Conservation (phyloP, 1,140 invertebrate species). For the Bursaphelenchus mucronatus region DNA sequence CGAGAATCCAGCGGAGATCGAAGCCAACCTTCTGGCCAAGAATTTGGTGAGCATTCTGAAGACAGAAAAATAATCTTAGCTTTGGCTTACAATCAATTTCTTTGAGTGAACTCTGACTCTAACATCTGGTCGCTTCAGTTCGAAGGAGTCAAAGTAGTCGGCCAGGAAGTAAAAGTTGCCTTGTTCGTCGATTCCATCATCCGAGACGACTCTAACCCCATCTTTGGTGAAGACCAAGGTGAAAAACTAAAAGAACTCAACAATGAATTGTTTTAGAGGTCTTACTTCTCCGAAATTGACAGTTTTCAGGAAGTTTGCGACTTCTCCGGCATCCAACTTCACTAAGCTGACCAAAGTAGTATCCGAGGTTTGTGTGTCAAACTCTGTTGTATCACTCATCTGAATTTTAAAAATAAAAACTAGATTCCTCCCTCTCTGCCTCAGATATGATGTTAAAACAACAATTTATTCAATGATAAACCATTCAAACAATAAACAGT, state of each 20-base stretch:
- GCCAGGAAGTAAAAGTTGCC: slow-evolving; percentile 15
- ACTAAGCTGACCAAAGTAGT: no score
- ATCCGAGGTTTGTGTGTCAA: no score
- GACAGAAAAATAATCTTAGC: neutral
- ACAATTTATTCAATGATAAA: no score
- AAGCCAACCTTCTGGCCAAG: neutral
- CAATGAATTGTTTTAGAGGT: slow-evolving; percentile 7
- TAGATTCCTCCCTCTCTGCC: no score
- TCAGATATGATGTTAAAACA: no score
- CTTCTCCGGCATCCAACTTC: no score
- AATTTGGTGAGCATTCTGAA: slow-evolving; percentile 12
- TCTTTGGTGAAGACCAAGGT: neutral
- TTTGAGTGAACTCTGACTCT: slow-evolving; percentile 1
- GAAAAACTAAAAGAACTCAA: slow-evolving; percentile 14
- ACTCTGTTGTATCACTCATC: no score
- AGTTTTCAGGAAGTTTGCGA: no score
- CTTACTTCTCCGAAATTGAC: no score
- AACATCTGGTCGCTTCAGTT: neutral
- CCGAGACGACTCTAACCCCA: neutral
- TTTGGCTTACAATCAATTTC: neutral
- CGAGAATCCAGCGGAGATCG: neutral
- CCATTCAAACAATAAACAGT: slow-evolving; percentile 22
- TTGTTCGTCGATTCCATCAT: slow-evolving; percentile 12
- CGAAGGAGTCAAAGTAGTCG: slow-evolving; percentile 4
- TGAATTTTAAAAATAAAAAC: slow-evolving; percentile 6